These are phyloP conservation scores for Bucorvus abyssinicus DNA, from an alignment of 2,797 vertebrate genomes.

Conservation along the genomic window DNA sequence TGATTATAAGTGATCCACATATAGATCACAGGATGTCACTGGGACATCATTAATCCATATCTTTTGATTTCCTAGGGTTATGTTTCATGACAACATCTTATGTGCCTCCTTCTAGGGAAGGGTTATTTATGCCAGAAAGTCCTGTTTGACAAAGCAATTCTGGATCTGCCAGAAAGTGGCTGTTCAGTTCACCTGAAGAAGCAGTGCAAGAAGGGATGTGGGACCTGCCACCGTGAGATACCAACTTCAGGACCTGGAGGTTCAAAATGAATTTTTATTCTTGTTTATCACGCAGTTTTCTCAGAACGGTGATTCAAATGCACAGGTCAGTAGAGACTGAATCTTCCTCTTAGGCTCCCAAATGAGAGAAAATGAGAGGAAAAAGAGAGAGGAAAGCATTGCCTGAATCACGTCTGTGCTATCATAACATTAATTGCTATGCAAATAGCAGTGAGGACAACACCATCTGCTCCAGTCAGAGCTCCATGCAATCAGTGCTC, in stretches of 20 bases:
- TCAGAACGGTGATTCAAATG: neutral
- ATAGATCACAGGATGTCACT: neutral
- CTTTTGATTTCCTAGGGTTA: neutral
- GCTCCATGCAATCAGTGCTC: neutral
- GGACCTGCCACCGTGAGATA: neutral
- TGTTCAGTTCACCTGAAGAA: neutral
- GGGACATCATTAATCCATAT: neutral
- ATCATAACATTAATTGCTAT: neutral
- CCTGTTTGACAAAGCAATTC: neutral
- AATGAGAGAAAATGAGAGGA: neutral
- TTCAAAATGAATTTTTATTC: neutral
- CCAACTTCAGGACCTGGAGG: neutral
- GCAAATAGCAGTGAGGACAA: neutral
- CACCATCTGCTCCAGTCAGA: neutral
- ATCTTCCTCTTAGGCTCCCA: neutral
- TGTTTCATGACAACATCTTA: neutral
- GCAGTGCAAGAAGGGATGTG: neutral
- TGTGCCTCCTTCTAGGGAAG: neutral
- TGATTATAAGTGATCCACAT: neutral
- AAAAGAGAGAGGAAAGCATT: too few species aligned
- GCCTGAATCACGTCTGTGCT: too few species aligned
- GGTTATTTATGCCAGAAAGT: neutral
- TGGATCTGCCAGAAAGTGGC: conserved; percentile 31
- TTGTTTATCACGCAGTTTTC: neutral
- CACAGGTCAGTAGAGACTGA: neutral